A percentile compares a stretch with the other conserved stretches of the same genome.
Conservation (phyloP, 1,140 invertebrate species). For the Saccostrea glomerata region DNA sequence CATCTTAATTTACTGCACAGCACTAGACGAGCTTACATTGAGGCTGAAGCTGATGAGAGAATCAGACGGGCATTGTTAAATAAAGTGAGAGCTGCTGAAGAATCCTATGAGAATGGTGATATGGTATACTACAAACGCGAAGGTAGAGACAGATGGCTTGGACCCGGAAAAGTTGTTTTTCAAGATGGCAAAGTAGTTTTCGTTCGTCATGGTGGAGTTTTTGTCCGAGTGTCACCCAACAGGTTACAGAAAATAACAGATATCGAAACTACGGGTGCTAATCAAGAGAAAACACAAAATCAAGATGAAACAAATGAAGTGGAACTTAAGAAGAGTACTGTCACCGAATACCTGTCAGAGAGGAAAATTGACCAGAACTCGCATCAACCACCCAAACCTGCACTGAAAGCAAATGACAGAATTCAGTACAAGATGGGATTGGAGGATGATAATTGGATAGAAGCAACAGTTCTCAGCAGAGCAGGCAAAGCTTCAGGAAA, state of each 20-base stretch:
- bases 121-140: conserved; percentile 58
- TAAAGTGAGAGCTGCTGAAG: conserved; percentile 56
- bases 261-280: background rate
- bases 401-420: no score
- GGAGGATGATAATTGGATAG: no score
- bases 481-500: no score
- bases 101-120: conserved; percentile 51
- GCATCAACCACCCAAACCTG: no score
- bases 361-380: no score
- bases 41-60: conserved; percentile 53
- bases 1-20: background rate
- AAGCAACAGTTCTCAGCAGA: no score
- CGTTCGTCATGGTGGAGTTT: conserved; percentile 57
- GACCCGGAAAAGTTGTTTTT: conserved; percentile 53
- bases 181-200: conserved; percentile 59
- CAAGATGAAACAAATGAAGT: conserved; percentile 42
- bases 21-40: no score
- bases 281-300: background rate
- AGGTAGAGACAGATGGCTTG: conserved; percentile 55
- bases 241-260: conserved; percentile 46
- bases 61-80: conserved; percentile 53
- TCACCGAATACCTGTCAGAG: no score
- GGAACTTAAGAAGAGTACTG: conserved; percentile 55
- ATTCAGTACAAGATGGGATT: no score
- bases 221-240: conserved; percentile 57